These are phyloP conservation scores for Chaetorhynchus papuensis DNA, from an alignment of 2,113 vertebrate genomes.

Conservation along the genomic window DNA sequence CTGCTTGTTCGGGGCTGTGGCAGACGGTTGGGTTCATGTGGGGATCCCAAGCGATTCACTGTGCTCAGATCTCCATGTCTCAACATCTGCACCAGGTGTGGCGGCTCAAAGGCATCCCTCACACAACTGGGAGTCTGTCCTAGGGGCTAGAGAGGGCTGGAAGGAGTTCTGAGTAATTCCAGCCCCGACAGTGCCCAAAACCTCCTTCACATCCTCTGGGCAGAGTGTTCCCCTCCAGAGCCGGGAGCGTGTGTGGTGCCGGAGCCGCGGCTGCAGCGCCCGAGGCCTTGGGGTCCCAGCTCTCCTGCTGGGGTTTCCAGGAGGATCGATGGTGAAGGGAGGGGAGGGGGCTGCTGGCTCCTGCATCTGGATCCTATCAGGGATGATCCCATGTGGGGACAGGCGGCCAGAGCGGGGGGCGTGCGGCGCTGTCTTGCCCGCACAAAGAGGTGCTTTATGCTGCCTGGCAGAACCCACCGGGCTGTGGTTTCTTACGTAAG, in stretches of 20 bases:
- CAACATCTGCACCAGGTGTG: constrained; percentile 14
- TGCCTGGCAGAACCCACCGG: constrained; percentile 49
- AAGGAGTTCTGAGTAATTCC: neutral
- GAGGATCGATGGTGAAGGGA: rapidly evolving
- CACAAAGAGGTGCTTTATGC: constrained; percentile 75
- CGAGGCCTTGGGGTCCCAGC: neutral
- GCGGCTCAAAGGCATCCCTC: neutral
- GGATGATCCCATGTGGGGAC: neutral
- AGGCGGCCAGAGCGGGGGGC: neutral
- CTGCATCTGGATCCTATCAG: constrained; percentile 64
- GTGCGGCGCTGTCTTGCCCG: neutral
- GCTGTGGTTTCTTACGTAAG: constrained; percentile 76
- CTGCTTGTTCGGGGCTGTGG: rapidly evolving
- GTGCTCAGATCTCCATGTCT: neutral
- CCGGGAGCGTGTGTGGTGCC: rapidly evolving
- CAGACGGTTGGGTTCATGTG: neutral
- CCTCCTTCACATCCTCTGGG: neutral
- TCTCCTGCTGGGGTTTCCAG: rapidly evolving
- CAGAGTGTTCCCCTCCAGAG: rapidly evolving
- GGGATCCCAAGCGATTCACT: neutral
- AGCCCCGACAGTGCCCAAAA: neutral
- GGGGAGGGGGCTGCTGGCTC: neutral
- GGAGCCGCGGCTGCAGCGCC: neutral
- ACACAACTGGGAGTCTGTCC: neutral
- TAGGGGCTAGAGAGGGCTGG: neutral